phyloP scores from a whole-genome alignment of 2,113 vertebrate genomes.

The Mionectes macconnelli region DNA sequence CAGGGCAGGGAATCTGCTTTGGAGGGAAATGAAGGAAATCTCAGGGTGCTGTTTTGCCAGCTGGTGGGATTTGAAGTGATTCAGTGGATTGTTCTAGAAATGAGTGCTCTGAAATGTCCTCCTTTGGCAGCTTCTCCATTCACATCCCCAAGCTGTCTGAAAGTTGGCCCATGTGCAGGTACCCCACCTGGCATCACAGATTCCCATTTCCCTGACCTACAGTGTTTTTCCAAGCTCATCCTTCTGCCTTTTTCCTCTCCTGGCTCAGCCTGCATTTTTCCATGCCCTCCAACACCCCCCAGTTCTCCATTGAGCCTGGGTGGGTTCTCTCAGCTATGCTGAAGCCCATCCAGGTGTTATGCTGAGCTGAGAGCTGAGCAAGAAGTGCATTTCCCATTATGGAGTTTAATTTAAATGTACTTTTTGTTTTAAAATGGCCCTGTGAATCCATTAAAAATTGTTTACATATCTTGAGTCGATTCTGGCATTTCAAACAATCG shows the following conservation, averaged over 20 bases:
- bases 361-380: background rate
- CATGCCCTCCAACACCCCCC: background rate
- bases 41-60: background rate
- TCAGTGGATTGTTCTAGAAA: background rate
- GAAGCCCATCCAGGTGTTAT: background rate
- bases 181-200: background rate
- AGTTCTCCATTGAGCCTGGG: rapidly evolving
- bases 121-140: background rate
- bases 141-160: background rate
- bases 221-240: background rate
- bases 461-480: slow-evolving; percentile 4
- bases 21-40: background rate
- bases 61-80: background rate
- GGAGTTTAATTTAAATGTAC: background rate
- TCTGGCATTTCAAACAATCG: slow-evolving; percentile 8
- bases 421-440: background rate
- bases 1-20: background rate
- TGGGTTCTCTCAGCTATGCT: background rate
- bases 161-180: background rate
- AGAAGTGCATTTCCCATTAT: background rate
- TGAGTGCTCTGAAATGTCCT: background rate
- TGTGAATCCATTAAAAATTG: background rate
- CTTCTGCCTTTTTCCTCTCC: background rate
- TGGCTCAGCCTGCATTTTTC: background rate
- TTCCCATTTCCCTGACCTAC: background rate